A percentile compares a stretch with the other conserved stretches of the same genome.
Conservation (phyloP, 2,797 vertebrate species). For the Protonibea diacanthus region DNA sequence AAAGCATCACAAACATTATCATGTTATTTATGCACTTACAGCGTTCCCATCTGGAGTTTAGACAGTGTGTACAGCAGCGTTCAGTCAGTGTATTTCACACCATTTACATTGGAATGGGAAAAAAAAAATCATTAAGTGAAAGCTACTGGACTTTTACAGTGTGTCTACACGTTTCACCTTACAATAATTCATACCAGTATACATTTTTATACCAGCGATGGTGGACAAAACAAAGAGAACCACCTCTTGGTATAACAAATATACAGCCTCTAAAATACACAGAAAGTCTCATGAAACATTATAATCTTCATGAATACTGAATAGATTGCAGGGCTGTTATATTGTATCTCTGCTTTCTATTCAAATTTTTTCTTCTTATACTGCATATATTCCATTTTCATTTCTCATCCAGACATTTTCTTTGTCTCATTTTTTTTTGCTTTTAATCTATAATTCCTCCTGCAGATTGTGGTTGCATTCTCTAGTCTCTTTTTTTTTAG, state of each 20-base stretch:
- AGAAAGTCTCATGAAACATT: neutral
- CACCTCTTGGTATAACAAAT: neutral
- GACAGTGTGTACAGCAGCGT: neutral
- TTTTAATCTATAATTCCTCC: constrained; percentile 4
- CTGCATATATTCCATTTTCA: constrained; percentile 19
- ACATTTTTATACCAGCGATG: neutral
- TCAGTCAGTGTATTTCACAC: neutral
- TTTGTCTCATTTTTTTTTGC: constrained; percentile 11
- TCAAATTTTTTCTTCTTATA: neutral
- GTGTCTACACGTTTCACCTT: neutral
- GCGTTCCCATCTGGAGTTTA: constrained; percentile 27
- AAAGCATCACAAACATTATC: constrained; percentile 3
- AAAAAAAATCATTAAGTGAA: neutral
- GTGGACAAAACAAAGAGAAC: neutral
- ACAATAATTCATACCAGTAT: neutral
- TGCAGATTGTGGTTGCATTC: neutral
- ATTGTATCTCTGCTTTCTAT: neutral
- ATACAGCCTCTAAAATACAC: neutral
- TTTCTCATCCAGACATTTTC: constrained; percentile 4
- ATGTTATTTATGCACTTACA: neutral
- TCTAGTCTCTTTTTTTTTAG: neutral
- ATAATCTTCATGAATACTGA: constrained; percentile 22
- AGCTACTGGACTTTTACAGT: neutral
- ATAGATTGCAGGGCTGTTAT: constrained; percentile 17
- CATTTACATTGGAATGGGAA: neutral